Percentiles rank a stretch among this genome's conserved stretches.
Conservation (phyloP, 2,888 invertebrate species). For the Cotesia congregata region DNA sequence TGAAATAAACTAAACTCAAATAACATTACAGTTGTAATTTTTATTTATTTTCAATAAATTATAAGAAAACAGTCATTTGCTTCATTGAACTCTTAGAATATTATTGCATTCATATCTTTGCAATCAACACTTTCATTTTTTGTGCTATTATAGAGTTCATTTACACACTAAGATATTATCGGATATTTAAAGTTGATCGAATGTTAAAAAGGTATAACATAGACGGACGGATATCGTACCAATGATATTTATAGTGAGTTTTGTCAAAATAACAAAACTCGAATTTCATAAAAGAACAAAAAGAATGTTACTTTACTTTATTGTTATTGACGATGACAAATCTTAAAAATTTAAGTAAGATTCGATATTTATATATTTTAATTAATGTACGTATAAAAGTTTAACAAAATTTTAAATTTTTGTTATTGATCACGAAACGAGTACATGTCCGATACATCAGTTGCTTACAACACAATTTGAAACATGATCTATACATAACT, state of each 20-base stretch:
- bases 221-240: constrained; percentile 1
- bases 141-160: background rate
- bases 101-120: background rate
- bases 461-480: background rate
- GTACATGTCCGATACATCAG: background rate
- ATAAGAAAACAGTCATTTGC: background rate
- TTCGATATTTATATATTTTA: background rate
- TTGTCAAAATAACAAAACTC: background rate
- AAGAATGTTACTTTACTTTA: background rate
- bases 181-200: background rate
- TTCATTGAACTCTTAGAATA: background rate
- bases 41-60: background rate
- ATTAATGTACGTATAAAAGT: background rate
- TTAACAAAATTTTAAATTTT: background rate
- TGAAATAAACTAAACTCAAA: too few species aligned
- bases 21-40: background rate
- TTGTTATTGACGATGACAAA: background rate
- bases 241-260: background rate
- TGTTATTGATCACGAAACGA: background rate
- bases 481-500: constrained; percentile 5
- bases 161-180: background rate
- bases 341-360: background rate
- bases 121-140: background rate
- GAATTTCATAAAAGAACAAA: background rate
- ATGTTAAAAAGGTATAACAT: background rate